Evolutionary conservation across 1,140 invertebrate genomes (phyloP).

Genomic region (Drosophila neocordata): DNA sequence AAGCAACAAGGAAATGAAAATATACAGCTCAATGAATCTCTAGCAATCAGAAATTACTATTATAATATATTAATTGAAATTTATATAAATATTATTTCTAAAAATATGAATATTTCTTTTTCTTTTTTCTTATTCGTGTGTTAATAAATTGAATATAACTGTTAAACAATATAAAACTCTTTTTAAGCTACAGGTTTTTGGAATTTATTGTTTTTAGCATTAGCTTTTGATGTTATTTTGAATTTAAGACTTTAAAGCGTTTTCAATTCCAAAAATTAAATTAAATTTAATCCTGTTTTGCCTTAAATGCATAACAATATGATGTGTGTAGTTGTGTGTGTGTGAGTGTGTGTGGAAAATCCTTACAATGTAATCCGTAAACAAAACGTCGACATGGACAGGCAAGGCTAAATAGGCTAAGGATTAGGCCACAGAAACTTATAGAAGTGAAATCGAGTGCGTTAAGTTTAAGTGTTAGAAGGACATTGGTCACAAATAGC

Average conservation of each 20-base stretch:
- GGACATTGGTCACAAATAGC: conserved; percentile 5
- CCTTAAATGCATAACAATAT: background rate
- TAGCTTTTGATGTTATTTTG: too few species aligned
- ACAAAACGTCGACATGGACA: conserved; percentile 35
- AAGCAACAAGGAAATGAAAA: too few species aligned
- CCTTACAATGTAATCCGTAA: conserved; percentile 60
- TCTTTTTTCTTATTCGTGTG: too few species aligned
- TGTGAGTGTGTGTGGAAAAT: background rate
- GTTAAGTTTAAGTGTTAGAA: conserved; percentile 59
- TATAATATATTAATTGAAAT: too few species aligned
- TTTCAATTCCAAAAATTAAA: background rate
- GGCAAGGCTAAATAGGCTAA: conserved; percentile 16
- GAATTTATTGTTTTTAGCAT: too few species aligned
- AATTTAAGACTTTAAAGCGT: background rate
- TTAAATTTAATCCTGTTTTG: background rate
- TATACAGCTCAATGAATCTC: too few species aligned
- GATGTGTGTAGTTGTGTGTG: background rate
- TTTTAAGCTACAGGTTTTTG: too few species aligned
- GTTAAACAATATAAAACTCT: too few species aligned
- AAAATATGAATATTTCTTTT: too few species aligned
- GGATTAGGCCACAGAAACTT: conserved; percentile 62
- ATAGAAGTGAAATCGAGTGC: conserved; percentile 74
- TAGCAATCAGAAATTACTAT: too few species aligned
- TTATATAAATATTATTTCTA: too few species aligned
- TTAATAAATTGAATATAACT: too few species aligned